phyloP scores from a whole-genome alignment of 2,113 vertebrate species.

The Dipodomys merriami region DNA sequence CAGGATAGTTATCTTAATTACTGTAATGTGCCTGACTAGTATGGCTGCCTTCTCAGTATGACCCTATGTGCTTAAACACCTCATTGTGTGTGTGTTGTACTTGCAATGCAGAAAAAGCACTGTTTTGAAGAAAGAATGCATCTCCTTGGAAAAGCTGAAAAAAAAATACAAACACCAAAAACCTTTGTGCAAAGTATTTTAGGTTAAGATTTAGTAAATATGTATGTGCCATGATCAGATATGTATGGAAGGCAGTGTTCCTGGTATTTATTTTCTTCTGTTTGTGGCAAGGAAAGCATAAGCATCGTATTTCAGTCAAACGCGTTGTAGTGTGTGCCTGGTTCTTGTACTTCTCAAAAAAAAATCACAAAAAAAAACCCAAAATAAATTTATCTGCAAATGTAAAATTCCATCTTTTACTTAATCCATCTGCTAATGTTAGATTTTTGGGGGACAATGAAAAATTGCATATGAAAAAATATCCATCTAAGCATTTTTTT shows the following conservation, averaged over 20 bases:
- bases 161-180: background rate
- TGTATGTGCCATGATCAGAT: conserved; percentile 87
- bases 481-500: no score
- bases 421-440: no score
- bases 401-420: background rate
- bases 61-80: conserved; percentile 90
- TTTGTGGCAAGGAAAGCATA: conserved; percentile 79
- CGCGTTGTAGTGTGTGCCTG: conserved; percentile 77
- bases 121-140: conserved; percentile 86
- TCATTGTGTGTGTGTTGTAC: conserved; percentile 94
- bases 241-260: conserved; percentile 82
- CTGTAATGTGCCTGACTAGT: conserved; percentile 94
- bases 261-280: conserved; percentile 84
- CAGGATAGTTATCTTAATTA: conserved; percentile 87
- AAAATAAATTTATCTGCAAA: background rate
- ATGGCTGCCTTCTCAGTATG: conserved; percentile 93
- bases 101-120: conserved; percentile 95
- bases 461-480: no score
- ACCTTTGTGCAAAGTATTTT: conserved; percentile 78
- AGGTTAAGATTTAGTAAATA: conserved; percentile 79
- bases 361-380: no score
- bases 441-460: no score
- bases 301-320: conserved; percentile 74
- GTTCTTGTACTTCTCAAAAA: conserved; percentile 79
- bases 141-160: conserved; percentile 81